Evolutionary conservation across 2,113 vertebrate species (phyloP), one percentile per base, ranked within the genome.

Genomic region (Thinocorus orbignyianus): DNA sequence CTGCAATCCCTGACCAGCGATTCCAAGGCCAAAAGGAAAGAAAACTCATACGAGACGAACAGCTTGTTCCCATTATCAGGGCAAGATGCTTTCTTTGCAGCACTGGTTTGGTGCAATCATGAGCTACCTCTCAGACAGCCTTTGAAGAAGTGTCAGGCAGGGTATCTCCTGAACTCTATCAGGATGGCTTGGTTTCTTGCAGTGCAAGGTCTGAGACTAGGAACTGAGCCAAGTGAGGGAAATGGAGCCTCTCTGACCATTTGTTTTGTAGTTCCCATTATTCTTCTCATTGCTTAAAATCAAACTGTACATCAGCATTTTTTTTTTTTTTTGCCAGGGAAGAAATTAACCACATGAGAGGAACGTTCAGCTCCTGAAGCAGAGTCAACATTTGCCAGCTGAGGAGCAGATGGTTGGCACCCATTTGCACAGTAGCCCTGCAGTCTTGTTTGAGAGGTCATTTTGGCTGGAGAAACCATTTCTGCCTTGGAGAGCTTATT

Each of bases 341-440:
- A 91, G 44, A 88, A 85, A 76, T 76, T 65, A 95, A 92, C 49
- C 33, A 41, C 81, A 26, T 49, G 31, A 49, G 74, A 90, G 30
- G 54, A 90, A 60, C 10, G 76, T n/a, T 30, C 66, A 73, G 49
- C 82, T 94, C 89, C 69, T 78, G 69, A 78, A 92, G 60, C 20
- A 46, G 22, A 60, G 83, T 71, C 81, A 92, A 3, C 23, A 8
- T 42, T 77, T 93, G 89, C 90, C 92, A 97, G 79, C 68, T 70
- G 85, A 92, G 52, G 39, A 97, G 78, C 86, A 96, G 91, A 73
- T 80, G 81, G 61, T 66, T 94, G 81, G 92, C 87, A 97, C 46
- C 54, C 87, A 80, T 37, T 87, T 91, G 22, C 66, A 91, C 93
- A 93, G 90, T 88, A 94, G 81, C 62, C 44, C 41, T 57, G 25